Base-by-base conservation (phyloP, 1,140 invertebrate genomes). In the Bursaphelenchus mucronatus region DNA sequence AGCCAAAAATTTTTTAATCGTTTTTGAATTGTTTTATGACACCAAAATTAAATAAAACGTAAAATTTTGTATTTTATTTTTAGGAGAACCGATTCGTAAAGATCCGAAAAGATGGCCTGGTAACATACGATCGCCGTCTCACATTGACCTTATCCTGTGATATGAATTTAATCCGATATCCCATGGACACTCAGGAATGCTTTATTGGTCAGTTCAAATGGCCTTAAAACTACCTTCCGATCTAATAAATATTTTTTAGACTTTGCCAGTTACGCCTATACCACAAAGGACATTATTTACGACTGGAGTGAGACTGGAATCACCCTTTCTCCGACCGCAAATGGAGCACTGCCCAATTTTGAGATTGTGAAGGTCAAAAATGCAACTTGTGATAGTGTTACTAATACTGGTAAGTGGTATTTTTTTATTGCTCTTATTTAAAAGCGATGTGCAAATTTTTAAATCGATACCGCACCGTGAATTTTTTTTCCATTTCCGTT, bases 151-250 rank as follows among this genome's bases (percentile, higher is more conserved):
- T 95, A 64, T 90, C 91, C 9, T 95, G 92, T 79, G 91, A 92
- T 51, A 95, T 95, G 92, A 91, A 94, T 85, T 85, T 95, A 70
- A 92, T 94, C 61, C 53, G 56, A 30, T 95, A 94, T 85, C 92
- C 92, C 49, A 82, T 95, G 79, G 92, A 94, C 84, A 88, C 90
- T 79, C 92, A 95, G 85, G 87, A 88, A 55, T 95, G 92, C 82
- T 90, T 90, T 50, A 85, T 95, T 56, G 86, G 89, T 75, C 93
- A 94, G 90, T 90, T 81, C 94, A n/a, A 5, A 15, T n/a, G n/a
- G n/a, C n/a, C 49, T 17, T 17, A 50, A 50, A 17, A 50, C 49
- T 17, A 50, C 5, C 1, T 5, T 30, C 1, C 30, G 30, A 50
- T 19, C 15, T 5, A 50, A 50, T 50, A 19, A 1, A 11, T 47